Evolutionary conservation across 2,888 invertebrate genomes (phyloP), one percentile per base, ranked within the genome.

Genomic region (Lepidochrysops patricia): DNA sequence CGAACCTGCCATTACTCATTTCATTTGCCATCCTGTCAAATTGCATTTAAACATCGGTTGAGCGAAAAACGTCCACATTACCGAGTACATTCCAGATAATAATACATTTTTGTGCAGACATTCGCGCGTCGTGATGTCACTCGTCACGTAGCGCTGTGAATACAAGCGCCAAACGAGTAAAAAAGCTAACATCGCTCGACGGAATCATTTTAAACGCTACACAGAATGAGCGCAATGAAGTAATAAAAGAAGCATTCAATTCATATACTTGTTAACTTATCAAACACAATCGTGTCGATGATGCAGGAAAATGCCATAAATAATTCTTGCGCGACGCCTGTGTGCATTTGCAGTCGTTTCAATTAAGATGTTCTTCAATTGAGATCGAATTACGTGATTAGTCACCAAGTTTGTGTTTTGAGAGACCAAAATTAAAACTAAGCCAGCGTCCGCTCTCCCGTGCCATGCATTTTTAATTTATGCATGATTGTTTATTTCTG

Each of bases 81-180:
- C 25, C 23, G 57, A 34, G 23, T 25, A 15, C 35, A 37, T 54
- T 54, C 15, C 27, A 49, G 19, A 58, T 19, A 37, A 27, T 32
- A 49, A 43, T 49, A 54, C 32, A 29, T 29, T 54, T 54, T 32
- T 54, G 29, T 19, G 5, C 32, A 58, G 72, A 74, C 75, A 78
- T 80, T 79, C 70, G 71, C 70, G 69, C 72, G 72, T 74, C 75
- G 72, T 83, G 83, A 83, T 81, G 83, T 85, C 83, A 84, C 77
- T 71, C 76, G 80, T 81, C 78, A 77, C 74, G 71, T 43, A 43
- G 43, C 43, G 19, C 75, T 79, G 72, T 78, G 76, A 72, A 69
- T 73, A 78, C 80, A 82, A 82, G 79, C 79, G 79, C 64, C 71
- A 66, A 65, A 68, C 68, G 70, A 67, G 64, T 64, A 68, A 74